Conservation (phyloP, 2,113 vertebrate species). For the Paratilapia polleni region DNA sequence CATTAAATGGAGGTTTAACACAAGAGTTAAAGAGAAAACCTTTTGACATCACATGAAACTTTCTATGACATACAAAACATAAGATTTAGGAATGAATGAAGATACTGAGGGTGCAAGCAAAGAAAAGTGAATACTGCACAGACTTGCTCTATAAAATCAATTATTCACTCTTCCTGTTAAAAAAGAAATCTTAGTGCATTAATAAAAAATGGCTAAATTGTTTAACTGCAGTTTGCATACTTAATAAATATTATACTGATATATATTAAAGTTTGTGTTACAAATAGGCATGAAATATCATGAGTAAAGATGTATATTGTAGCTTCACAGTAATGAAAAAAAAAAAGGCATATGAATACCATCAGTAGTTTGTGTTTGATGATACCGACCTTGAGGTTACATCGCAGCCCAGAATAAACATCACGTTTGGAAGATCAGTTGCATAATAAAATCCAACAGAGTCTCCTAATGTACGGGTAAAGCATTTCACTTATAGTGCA, state of each 20-base stretch:
- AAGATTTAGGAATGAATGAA: background rate
- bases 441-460: constrained; percentile 56
- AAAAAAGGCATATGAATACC: constrained; percentile 8
- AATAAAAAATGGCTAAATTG: constrained; percentile 18
- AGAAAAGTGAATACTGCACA: constrained; percentile 12
- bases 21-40: background rate
- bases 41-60: constrained; percentile 1
- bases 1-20: constrained; percentile 20
- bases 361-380: constrained; percentile 47
- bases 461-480: constrained; percentile 47
- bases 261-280: constrained; percentile 25
- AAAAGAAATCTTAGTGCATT: constrained; percentile 41
- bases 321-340: constrained; percentile 42
- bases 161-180: background rate
- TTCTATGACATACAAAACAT: background rate
- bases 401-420: constrained; percentile 41
- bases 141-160: background rate
- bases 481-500: constrained; percentile 67
- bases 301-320: background rate
- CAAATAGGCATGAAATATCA: constrained; percentile 11
- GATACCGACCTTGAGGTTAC: constrained; percentile 27
- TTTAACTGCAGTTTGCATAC: constrained; percentile 45
- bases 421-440: constrained; percentile 48
- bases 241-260: constrained; percentile 48
- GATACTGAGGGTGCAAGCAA: background rate